Conservation (phyloP, 2,888 invertebrate species). For the Muscina levida region DNA sequence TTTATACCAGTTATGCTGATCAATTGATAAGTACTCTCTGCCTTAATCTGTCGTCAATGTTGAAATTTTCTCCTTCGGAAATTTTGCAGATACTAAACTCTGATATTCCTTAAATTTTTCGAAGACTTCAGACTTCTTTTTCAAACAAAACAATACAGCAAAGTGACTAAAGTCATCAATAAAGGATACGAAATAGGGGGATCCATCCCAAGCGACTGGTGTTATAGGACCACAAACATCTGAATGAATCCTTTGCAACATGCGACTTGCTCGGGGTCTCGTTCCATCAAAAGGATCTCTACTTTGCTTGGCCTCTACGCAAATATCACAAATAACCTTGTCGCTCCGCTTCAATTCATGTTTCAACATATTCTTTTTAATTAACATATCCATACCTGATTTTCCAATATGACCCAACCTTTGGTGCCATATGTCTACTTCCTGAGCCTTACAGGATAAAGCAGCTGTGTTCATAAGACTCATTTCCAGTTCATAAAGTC, state of each 20-base stretch:
- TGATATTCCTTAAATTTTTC: not conserved
- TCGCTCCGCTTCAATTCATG: conserved; percentile 6
- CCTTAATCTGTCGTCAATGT: too few relatives aligned
- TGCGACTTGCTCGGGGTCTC: too few relatives aligned
- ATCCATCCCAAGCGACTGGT: too few relatives aligned
- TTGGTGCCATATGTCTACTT: conserved; percentile 31
- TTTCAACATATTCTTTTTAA: conserved; percentile 7
- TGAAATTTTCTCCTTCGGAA: conserved; percentile 45
- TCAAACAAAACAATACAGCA: not conserved
- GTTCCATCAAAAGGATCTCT: conserved; percentile 15
- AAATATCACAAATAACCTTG: conserved; percentile 3
- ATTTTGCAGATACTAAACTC: conserved; percentile 34
- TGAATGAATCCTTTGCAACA: too few relatives aligned
- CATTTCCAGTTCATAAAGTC: conserved; percentile 28
- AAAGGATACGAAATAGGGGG: too few relatives aligned
- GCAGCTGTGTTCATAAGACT: not conserved
- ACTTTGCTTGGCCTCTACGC: not conserved
- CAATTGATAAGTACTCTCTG: conserved; percentile 68
- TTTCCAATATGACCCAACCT: conserved; percentile 13
- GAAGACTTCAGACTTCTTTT: not conserved
- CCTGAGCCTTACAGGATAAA: conserved; percentile 2
- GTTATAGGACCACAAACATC: too few relatives aligned
- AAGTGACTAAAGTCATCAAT: too few relatives aligned
- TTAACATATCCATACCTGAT: conserved; percentile 9
- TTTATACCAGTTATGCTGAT: too few relatives aligned